These are phyloP conservation scores for Characodon lateralis DNA, from an alignment of 2,797 vertebrate genomes.

Conservation along the genomic window DNA sequence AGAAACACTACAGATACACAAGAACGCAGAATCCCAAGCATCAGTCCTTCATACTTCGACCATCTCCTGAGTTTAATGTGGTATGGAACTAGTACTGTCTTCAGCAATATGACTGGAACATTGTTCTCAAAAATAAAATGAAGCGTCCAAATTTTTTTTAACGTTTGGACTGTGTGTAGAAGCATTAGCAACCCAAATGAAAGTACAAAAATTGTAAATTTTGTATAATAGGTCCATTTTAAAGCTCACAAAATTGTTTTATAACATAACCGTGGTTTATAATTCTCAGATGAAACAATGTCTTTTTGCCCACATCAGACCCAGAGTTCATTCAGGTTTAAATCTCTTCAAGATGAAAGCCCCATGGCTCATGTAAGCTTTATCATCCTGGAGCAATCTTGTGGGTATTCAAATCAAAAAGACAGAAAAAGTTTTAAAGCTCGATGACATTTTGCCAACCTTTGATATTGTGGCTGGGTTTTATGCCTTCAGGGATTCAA, in stretches of 20 bases:
- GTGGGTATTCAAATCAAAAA: constrained; percentile 77
- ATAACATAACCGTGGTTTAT: background rate
- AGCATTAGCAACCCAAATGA: too few species aligned
- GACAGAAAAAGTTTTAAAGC: constrained; percentile 77
- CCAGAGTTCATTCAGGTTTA: constrained; percentile 38
- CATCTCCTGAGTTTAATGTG: too few species aligned
- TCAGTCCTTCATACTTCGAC: too few species aligned
- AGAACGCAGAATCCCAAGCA: too few species aligned
- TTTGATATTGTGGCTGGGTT: constrained; percentile 63
- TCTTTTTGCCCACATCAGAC: constrained; percentile 31
- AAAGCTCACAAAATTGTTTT: background rate
- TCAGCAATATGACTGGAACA: too few species aligned
- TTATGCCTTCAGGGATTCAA: constrained; percentile 67
- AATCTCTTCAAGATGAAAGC: constrained; percentile 51
- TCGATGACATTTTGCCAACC: constrained; percentile 78
- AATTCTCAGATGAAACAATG: constrained; percentile 24
- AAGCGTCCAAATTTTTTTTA: too few species aligned
- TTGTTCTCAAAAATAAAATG: too few species aligned
- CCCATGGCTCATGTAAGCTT: constrained; percentile 54
- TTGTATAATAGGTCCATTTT: too few species aligned
- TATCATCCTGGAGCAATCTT: constrained; percentile 65
- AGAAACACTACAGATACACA: too few species aligned
- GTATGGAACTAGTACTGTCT: too few species aligned
- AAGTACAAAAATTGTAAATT: too few species aligned
- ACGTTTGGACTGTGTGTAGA: too few species aligned